A percentile compares a stretch with the other conserved stretches of the same genome.
Evolutionary conservation across 2,888 invertebrate species (phyloP).

Genomic region (Spisula solida): DNA sequence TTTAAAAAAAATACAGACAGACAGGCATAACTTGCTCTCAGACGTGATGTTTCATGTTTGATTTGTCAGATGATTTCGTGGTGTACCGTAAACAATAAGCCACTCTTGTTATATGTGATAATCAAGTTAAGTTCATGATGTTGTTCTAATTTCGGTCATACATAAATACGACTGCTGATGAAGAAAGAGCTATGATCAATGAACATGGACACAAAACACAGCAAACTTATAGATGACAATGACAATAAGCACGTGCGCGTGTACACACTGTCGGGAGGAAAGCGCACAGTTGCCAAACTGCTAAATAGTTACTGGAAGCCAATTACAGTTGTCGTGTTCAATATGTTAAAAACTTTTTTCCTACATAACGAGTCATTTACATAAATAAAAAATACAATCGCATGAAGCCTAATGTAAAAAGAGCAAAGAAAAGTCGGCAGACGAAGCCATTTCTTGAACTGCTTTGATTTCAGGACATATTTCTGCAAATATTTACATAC

Average conservation of each 20-base stretch:
- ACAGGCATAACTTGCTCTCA: not conserved
- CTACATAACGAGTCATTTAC: not conserved
- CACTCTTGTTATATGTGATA: not conserved
- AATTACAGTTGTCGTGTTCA: not conserved
- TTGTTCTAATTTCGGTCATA: not conserved
- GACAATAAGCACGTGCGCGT: not conserved
- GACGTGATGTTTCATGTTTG: not conserved
- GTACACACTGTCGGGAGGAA: not conserved
- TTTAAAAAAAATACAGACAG: slow-evolving; percentile 6
- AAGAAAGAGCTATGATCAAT: not conserved
- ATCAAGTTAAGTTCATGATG: not conserved
- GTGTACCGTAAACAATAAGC: not conserved
- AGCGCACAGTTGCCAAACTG: not conserved
- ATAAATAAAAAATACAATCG: not conserved
- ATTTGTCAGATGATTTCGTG: not conserved
- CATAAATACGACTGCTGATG: no score
- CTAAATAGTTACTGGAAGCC: not conserved
- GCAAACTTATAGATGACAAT: not conserved
- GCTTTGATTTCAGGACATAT: not conserved
- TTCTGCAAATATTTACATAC: not conserved
- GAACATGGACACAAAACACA: not conserved
- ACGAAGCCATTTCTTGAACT: not conserved
- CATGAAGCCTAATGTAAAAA: not conserved
- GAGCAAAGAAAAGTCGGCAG: not conserved
- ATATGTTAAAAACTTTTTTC: slow-evolving; percentile 13